Conservation (phyloP, 2,113 vertebrate species). For the Anguilla japonica region DNA sequence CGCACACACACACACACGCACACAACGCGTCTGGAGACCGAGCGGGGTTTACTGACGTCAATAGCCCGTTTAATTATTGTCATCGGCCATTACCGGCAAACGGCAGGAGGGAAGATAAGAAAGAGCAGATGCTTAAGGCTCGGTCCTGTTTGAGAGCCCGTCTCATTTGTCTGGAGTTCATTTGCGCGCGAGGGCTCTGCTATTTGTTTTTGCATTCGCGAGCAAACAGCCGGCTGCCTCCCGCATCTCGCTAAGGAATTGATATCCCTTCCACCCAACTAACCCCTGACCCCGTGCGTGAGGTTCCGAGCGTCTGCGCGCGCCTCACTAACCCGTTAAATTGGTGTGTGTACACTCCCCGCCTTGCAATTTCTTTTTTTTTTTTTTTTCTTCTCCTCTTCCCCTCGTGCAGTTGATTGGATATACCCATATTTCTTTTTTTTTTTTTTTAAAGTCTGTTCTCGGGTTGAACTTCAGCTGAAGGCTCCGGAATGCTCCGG, state of each 20-base stretch:
- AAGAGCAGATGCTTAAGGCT: not conserved
- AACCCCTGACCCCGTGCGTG: not conserved
- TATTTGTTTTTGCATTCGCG: not conserved
- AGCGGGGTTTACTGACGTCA: not conserved
- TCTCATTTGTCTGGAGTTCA: slow-evolving; percentile 1
- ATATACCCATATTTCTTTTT: slow-evolving; percentile 30
- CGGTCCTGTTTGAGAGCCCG: not conserved
- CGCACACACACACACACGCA: too few species aligned
- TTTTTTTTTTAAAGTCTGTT: not conserved
- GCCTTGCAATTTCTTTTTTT: slow-evolving; percentile 54
- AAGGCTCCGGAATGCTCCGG: slow-evolving; percentile 17
- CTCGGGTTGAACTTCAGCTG: slow-evolving; percentile 31
- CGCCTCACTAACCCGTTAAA: not conserved
- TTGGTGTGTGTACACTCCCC: not conserved
- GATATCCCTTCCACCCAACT: slow-evolving; percentile 9
- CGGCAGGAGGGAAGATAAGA: not conserved
- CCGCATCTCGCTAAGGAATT: slow-evolving; percentile 15
- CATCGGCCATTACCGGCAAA: not conserved
- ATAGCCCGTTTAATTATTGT: not conserved
- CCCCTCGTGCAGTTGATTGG: slow-evolving; percentile 24
- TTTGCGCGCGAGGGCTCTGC: not conserved
- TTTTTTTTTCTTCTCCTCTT: slow-evolving; percentile 21
- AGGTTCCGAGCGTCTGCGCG: not conserved
- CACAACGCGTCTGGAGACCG: not conserved
- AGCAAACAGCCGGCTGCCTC: slow-evolving; percentile 16